Conservation (phyloP, 2,797 vertebrate species). For the Argentina silus region DNA sequence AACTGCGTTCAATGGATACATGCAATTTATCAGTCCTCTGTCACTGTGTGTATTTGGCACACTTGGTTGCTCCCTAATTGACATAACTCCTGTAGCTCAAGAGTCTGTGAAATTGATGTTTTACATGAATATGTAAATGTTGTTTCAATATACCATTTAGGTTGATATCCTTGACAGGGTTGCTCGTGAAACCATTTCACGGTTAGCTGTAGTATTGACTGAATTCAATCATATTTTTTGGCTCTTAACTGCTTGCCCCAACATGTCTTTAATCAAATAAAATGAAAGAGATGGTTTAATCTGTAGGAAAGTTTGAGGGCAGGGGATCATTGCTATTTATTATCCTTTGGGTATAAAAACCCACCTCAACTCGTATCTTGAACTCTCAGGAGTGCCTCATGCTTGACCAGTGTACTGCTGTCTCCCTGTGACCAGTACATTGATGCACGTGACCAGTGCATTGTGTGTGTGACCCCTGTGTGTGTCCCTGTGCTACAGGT, state of each 20-base stretch:
- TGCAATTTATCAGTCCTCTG: slow-evolving; percentile 28
- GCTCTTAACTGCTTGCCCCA: not conserved
- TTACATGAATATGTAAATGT: slow-evolving; percentile 22
- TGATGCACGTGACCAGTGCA: not conserved
- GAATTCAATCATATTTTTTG: not conserved
- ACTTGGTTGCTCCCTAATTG: slow-evolving; percentile 32
- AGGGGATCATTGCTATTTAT: too few species aligned
- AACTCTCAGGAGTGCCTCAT: not conserved
- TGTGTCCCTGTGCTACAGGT: slow-evolving; percentile 75
- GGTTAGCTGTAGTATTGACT: not conserved
- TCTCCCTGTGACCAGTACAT: not conserved
- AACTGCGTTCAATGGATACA: not conserved
- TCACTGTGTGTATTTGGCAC: slow-evolving; percentile 19
- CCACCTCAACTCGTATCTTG: too few species aligned
- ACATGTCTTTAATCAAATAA: too few species aligned
- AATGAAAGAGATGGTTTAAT: too few species aligned
- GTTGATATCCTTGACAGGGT: slow-evolving; percentile 6
- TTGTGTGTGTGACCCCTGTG: not conserved
- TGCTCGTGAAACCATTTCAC: not conserved
- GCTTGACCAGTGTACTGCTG: not conserved
- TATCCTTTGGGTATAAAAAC: not conserved
- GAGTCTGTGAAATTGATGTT: slow-evolving; percentile 17
- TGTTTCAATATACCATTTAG: not conserved
- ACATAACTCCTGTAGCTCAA: slow-evolving; percentile 9
- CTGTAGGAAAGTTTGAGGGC: too few species aligned